Base-by-base conservation (phyloP, 1,140 invertebrate species). In the Potamilus streckersoni region DNA sequence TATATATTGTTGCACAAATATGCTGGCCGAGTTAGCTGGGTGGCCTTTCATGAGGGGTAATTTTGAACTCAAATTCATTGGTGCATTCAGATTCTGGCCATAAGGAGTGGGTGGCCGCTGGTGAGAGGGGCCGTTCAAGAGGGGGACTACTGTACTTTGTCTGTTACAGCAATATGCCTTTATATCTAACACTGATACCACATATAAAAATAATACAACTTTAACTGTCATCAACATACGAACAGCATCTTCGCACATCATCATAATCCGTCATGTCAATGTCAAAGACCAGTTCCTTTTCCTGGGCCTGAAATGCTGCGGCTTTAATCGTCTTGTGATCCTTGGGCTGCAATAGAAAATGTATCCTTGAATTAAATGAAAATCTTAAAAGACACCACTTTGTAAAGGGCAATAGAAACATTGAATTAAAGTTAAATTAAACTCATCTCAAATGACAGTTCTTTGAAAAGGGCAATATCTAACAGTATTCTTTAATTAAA, bases 211-310 rank as follows among this genome's bases (percentile, higher is more conserved):
- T 49, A 49, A 49, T 49, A 49, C 38, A n/a, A 65, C 64, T 1
- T 65, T 65, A 12, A 17, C 20, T 23, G 6, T 49, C 6, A 71
- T 74, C 23, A 23, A 87, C 89, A 83, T 83, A 91, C 91, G 85
- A 88, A 83, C 92, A 92, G 89, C 97, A 99, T 68, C 92, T 95
- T 88, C 98, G 91, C 3, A 99, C 94, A 87, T 98, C 96, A 93
- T 99, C 98, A 91, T 99, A 99, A 91, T 99, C 98, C 67, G 98
- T 99, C 93, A 99, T 95, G 93, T 99, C 98, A 86, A 99, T 99
- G 94, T 99, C 98, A 92, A 99, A 98, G 3, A 99, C 96, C 17
- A 99, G 90, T 91, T 99, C 98, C 89, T 96, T 95, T 85, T 96
- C 93, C 3, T 92, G 81, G 14, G 88, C 84, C 68, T 86, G 78